Percentiles rank a stretch among this genome's conserved stretches.
These are phyloP conservation scores for Cantharis nigra DNA, from an alignment of 2,888 invertebrate species.

Conservation along the genomic window DNA sequence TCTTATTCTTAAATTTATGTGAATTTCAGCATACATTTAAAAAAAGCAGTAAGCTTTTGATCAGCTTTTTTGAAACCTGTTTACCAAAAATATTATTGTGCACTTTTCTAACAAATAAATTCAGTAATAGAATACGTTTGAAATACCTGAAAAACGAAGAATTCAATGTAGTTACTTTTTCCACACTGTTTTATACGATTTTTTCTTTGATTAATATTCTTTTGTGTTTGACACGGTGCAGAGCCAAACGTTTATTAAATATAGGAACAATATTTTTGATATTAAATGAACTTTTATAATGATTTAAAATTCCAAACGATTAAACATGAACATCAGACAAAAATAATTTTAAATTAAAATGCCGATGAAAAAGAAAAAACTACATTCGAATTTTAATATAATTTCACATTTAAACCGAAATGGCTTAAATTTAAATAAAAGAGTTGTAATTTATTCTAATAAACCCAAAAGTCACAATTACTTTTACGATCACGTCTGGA, in stretches of 20 bases:
- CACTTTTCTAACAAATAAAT: neutral
- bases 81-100: too few relatives aligned
- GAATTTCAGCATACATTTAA: too few relatives aligned
- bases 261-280: neutral
- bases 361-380: neutral
- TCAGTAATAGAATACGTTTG: neutral
- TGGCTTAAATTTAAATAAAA: neutral
- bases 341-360: neutral
- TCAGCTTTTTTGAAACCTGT: too few relatives aligned
- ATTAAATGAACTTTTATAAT: neutral
- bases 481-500: neutral
- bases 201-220: neutral
- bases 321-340: neutral
- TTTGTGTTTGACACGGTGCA: neutral
- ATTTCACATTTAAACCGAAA: neutral
- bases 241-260: neutral
- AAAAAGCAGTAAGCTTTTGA: too few relatives aligned
- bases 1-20: too few relatives aligned
- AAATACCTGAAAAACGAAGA: neutral
- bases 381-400: neutral
- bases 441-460: neutral
- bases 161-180: neutral
- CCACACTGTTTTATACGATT: neutral
- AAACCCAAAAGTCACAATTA: neutral
- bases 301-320: neutral